Conservation (phyloP, 1,140 invertebrate genomes). For the Diploscapter pachys region DNA sequence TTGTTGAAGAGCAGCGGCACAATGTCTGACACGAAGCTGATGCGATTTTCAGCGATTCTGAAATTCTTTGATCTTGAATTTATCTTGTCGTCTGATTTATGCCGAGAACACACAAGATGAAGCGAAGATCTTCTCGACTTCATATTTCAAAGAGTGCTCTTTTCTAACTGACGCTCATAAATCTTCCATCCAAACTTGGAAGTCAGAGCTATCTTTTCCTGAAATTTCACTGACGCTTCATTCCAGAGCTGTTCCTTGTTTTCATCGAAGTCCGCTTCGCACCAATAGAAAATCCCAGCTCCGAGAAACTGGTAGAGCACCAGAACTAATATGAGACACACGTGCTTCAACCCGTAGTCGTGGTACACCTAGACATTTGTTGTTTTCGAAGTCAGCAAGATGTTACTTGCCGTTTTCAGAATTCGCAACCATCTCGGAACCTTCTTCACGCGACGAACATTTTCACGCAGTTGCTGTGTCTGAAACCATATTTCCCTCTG, state of each 20-base stretch:
- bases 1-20: slow-evolving; percentile 47
- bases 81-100: neutral
- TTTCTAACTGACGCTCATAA: neutral
- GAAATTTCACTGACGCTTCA: slow-evolving; percentile 3
- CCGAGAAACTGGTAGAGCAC: slow-evolving; percentile 49
- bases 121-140: neutral
- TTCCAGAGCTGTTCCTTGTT: slow-evolving; percentile 42
- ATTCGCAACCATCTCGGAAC: slow-evolving; percentile 39
- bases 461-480: slow-evolving; percentile 30
- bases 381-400: neutral
- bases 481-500: slow-evolving; percentile 14
- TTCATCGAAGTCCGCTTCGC: slow-evolving; percentile 40
- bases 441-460: slow-evolving; percentile 34
- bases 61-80: slow-evolving; percentile 3
- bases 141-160: neutral
- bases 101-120: neutral
- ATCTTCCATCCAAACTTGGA: slow-evolving; percentile 4
- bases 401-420: slow-evolving; percentile 1
- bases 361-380: slow-evolving; percentile 39
- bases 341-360: slow-evolving; percentile 48
- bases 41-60: slow-evolving; percentile 39
- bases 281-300: slow-evolving; percentile 46
- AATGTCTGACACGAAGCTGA: slow-evolving; percentile 36
- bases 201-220: neutral
- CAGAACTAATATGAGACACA: slow-evolving; percentile 40